These are phyloP conservation scores for Orthosia incerta DNA, from an alignment of 2,888 invertebrate genomes.

Conservation along the genomic window DNA sequence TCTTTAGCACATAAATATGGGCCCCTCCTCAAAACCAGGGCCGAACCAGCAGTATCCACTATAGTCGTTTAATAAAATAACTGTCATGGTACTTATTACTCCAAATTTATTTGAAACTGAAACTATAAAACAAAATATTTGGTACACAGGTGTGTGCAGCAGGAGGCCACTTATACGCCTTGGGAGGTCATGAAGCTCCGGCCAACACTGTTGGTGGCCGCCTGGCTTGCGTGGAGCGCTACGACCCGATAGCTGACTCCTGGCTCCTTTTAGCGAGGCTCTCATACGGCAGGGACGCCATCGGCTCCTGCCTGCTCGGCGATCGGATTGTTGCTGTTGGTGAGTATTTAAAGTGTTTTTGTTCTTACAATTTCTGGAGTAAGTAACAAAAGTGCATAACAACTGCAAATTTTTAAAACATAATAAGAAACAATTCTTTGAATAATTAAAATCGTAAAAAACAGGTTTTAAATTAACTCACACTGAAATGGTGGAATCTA, in stretches of 20 bases:
- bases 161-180: conserved; percentile 96
- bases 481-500: no score
- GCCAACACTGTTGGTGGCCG: conserved; percentile 93
- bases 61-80: background rate
- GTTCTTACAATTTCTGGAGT: background rate
- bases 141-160: conserved; percentile 93
- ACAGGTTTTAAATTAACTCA: no score
- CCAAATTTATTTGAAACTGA: background rate
- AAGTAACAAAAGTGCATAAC: background rate
- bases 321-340: conserved; percentile 95
- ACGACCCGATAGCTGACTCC: conserved; percentile 94
- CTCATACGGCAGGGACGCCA: conserved; percentile 96
- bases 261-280: conserved; percentile 97
- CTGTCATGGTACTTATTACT: background rate
- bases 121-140: background rate
- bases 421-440: no score
- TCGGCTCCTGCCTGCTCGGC: conserved; percentile 96
- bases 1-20: background rate
- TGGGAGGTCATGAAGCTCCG: conserved; percentile 98
- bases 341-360: conserved; percentile 81
- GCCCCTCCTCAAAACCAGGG: background rate
- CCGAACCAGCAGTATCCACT: background rate
- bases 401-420: background rate
- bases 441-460: no score
- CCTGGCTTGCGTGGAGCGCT: conserved; percentile 97